Base-by-base conservation (phyloP, 2,888 invertebrate genomes). In the Nebria brevicollis region DNA sequence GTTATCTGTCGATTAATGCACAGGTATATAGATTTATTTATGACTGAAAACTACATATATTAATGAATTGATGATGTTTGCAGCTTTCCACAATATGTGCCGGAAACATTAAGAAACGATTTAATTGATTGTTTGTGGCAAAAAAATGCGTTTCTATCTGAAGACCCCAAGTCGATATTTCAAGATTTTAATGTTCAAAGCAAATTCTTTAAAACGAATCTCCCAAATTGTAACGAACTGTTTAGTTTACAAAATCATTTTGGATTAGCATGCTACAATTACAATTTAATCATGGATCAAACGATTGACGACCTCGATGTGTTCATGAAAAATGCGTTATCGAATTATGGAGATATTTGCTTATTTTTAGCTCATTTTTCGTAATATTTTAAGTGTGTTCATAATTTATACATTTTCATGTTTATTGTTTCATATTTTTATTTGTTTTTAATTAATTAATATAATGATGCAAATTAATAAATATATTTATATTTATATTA, bases 261-360 rank as follows among this genome's bases (percentile, higher is more conserved):
- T 42, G 79, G 66, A n/a, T 74, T 79, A 20, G 43, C 68, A 8
- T 79, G 79, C 66, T 79, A 72, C 42, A 74, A 74, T 77, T 68
- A 42, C 25, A 13, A 25, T 26, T 10, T 26, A 7, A 70, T 70
- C 25, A 26, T 11, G 15, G 15, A 70, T 26, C 25, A 34, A 15
- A 70, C 4, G 5, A 25, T 70, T 26, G 70, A 79, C 20, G 41
- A 65, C 5, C 72, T 74, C 66, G 73, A 78, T 25, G 66, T 74
- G 11, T 74, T 79, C 15, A 25, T 74, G 6, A n/a, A 74, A 79
- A 25, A 74, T 74, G 74, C 74, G 1, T 11, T 41, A 13, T 42
- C 15, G 11, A 34, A 74, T 66, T 79, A n/a, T 74, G 43, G 42
- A 11, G 66, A 74, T 42, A 7, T 79, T 6, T 25, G 73, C 0